Evolutionary conservation across 2,888 invertebrate genomes (phyloP).

Genomic region (Tenthredo notha): DNA sequence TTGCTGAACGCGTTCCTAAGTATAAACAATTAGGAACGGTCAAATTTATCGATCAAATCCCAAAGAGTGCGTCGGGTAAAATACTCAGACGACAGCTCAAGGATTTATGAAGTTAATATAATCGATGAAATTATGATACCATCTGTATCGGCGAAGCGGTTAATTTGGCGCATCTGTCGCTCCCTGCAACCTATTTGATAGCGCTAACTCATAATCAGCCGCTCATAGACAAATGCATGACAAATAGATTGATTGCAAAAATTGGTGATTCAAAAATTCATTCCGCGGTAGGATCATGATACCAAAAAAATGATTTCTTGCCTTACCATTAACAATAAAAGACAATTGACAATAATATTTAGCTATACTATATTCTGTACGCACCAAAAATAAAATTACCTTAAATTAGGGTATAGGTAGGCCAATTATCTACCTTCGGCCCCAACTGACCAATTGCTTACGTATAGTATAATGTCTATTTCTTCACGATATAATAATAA

Average conservation of each 20-base stretch:
- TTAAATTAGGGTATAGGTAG: neutral
- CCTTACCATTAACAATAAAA: neutral
- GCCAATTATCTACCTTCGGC: neutral
- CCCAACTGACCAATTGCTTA: neutral
- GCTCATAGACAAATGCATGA: too few species aligned
- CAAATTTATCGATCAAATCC: slow-evolving; percentile 84
- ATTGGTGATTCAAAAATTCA: neutral
- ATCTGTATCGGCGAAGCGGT: neutral
- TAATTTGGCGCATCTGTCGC: neutral
- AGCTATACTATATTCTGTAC: neutral
- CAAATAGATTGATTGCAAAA: neutral
- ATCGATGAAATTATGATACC: neutral
- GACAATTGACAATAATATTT: neutral
- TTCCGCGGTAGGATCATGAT: neutral
- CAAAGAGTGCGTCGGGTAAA: slow-evolving; percentile 89
- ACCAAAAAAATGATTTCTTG: neutral
- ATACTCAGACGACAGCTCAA: slow-evolving; percentile 84
- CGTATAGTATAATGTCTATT: neutral
- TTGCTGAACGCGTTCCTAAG: slow-evolving; percentile 84
- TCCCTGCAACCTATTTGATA: neutral
- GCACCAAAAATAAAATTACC: neutral
- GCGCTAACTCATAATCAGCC: neutral
- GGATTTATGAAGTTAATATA: slow-evolving; percentile 39
- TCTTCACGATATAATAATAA: neutral
- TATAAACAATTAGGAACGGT: slow-evolving; percentile 89